These are phyloP conservation scores for Daphoenositta chrysoptera DNA, from an alignment of 2,113 vertebrate genomes.

Conservation along the genomic window DNA sequence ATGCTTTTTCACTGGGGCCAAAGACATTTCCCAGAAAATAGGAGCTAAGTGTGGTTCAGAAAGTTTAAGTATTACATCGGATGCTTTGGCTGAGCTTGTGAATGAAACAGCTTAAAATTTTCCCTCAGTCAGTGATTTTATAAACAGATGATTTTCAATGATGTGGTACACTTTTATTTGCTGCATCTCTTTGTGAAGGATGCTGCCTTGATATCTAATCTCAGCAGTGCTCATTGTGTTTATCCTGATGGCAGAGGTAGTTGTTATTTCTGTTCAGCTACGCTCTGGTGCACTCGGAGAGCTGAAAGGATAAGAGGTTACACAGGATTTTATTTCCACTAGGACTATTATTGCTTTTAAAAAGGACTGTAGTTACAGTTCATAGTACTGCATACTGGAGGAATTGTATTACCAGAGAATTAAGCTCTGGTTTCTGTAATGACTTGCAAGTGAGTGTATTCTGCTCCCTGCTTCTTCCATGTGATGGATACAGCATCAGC, in stretches of 20 bases:
- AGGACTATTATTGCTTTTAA: constrained; percentile 24
- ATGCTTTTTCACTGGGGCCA: background rate
- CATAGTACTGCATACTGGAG: background rate
- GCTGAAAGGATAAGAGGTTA: constrained; percentile 17
- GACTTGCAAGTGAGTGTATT: background rate
- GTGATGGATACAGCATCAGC: background rate
- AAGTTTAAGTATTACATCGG: background rate
- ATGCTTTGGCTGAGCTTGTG: constrained; percentile 3
- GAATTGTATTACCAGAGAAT: constrained; percentile 28
- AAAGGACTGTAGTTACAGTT: constrained; percentile 33
- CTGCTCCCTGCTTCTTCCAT: background rate
- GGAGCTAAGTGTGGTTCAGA: background rate
- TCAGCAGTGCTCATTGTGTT: background rate
- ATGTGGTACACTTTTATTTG: constrained; percentile 3
- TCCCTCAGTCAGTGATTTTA: background rate
- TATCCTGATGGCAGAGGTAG: constrained; percentile 3
- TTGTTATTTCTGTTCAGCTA: constrained; percentile 49
- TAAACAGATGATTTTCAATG: background rate
- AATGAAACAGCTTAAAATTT: constrained; percentile 29
- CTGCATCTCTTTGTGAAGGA: background rate
- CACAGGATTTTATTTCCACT: constrained; percentile 41
- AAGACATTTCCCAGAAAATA: background rate
- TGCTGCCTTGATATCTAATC: constrained; percentile 31
- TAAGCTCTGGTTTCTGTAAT: constrained; percentile 46
- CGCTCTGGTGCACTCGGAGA: constrained; percentile 13